Evolutionary conservation across 2,113 vertebrate genomes (phyloP).

Genomic region (Phycodurus eques): DNA sequence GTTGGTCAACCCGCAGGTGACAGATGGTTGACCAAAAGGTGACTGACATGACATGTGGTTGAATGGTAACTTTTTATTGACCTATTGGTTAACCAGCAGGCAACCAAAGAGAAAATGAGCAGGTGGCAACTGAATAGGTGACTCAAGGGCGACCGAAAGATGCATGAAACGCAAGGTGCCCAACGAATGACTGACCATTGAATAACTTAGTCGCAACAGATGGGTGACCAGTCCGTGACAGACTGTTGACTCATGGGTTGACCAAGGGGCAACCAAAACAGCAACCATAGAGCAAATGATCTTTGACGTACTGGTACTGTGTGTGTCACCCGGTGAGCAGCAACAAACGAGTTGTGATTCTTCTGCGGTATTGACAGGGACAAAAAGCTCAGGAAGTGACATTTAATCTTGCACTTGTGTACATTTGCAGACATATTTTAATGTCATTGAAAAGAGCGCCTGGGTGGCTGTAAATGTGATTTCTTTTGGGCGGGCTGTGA

Average conservation of each 20-base stretch:
- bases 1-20: background rate
- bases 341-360: slow-evolving; percentile 26
- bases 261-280: background rate
- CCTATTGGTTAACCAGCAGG: background rate
- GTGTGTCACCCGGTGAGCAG: background rate
- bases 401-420: slow-evolving; percentile 49
- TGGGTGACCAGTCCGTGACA: background rate
- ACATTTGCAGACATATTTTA: slow-evolving; percentile 60
- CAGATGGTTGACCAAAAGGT: background rate
- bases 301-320: background rate
- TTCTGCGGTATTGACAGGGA: slow-evolving; percentile 35
- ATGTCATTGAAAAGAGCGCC: slow-evolving; percentile 37
- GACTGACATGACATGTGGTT: background rate
- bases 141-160: no score
- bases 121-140: no score
- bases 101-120: background rate
- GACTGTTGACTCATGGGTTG: no score
- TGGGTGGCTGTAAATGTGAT: background rate
- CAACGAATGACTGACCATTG: no score
- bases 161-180: no score
- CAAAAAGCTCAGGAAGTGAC: slow-evolving; percentile 62
- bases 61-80: background rate
- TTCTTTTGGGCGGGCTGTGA: background rate
- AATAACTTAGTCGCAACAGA: no score
- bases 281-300: background rate